Conservation (phyloP, 2,797 vertebrate species). For the Xenentodon cancila region DNA sequence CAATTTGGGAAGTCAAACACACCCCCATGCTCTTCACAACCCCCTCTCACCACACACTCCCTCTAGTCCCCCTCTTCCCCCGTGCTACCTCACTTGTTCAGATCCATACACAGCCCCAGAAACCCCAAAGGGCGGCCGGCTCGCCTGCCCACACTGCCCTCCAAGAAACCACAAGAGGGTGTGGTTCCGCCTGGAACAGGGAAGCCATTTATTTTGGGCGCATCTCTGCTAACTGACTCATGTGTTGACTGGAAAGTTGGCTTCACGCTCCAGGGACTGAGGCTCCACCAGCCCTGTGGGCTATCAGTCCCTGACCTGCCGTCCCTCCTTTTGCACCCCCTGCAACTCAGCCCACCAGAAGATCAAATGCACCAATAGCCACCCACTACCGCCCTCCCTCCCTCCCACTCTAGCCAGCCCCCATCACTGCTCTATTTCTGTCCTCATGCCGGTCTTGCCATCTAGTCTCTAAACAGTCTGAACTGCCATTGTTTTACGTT, state of each 20-base stretch:
- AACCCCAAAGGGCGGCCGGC: conserved; percentile 79
- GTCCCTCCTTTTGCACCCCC: conserved; percentile 52
- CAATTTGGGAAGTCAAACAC: conserved; percentile 81
- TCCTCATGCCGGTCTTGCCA: conserved; percentile 40
- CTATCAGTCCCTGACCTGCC: conserved; percentile 81
- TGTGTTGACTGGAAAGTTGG: conserved; percentile 97
- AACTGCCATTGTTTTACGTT: conserved; percentile 84
- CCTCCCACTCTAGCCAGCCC: conserved; percentile 61
- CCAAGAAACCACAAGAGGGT: conserved; percentile 91
- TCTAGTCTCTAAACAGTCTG: conserved; percentile 70
- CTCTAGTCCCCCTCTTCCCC: conserved; percentile 50
- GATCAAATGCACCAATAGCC: conserved; percentile 65
- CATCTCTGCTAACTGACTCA: conserved; percentile 96
- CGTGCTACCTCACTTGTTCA: conserved; percentile 60
- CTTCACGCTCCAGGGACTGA: conserved; percentile 81
- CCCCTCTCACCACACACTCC: conserved; percentile 66
- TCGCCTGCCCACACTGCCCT: conserved; percentile 84
- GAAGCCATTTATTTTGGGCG: conserved; percentile 96
- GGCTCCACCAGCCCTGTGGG: conserved; percentile 84
- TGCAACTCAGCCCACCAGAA: conserved; percentile 53
- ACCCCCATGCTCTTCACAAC: conserved; percentile 57
- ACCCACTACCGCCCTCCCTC: conserved; percentile 63
- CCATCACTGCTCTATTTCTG: conserved; percentile 67
- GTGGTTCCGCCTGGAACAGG: conserved; percentile 93
- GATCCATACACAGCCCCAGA: conserved; percentile 73